Evolutionary conservation across 2,888 invertebrate genomes (phyloP).

Genomic region (Drosophila dives): DNA sequence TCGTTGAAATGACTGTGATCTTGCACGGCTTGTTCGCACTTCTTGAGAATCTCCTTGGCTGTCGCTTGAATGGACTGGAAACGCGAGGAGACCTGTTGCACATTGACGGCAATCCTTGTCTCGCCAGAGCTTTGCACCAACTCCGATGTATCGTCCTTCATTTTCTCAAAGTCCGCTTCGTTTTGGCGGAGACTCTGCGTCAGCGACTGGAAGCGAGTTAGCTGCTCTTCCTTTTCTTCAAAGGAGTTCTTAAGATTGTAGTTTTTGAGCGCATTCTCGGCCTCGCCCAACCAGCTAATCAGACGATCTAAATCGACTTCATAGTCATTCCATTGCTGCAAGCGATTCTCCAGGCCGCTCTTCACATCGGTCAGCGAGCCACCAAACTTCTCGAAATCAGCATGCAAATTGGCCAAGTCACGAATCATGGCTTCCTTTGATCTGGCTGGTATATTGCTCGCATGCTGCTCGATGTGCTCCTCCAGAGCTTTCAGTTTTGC

Average conservation of each 20-base stretch:
- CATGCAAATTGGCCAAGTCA: constrained; percentile 91
- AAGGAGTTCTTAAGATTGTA: constrained; percentile 92
- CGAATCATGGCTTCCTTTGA: constrained; percentile 94
- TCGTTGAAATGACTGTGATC: constrained; percentile 93
- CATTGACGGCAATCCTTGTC: constrained; percentile 93
- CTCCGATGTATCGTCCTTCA: constrained; percentile 94
- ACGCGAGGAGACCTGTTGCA: constrained; percentile 95
- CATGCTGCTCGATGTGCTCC: constrained; percentile 90
- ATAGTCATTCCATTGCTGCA: constrained; percentile 96
- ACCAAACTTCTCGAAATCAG: constrained; percentile 93
- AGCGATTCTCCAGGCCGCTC: constrained; percentile 92
- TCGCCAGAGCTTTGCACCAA: constrained; percentile 94
- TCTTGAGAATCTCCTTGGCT: constrained; percentile 95
- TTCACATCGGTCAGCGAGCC: constrained; percentile 91
- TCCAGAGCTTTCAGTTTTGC: constrained; percentile 91
- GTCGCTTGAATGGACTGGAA: constrained; percentile 96
- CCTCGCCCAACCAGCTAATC: constrained; percentile 93
- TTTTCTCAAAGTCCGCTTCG: constrained; percentile 94
- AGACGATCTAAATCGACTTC: constrained; percentile 93
- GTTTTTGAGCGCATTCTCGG: constrained; percentile 94
- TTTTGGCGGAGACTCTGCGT: constrained; percentile 92
- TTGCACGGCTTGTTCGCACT: constrained; percentile 94
- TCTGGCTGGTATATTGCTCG: constrained; percentile 90
- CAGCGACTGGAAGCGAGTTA: constrained; percentile 94
- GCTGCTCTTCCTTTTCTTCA: constrained; percentile 95